These are phyloP conservation scores for Macropus fuliginosus DNA, from an alignment of 2,797 vertebrate species.

Conservation along the genomic window DNA sequence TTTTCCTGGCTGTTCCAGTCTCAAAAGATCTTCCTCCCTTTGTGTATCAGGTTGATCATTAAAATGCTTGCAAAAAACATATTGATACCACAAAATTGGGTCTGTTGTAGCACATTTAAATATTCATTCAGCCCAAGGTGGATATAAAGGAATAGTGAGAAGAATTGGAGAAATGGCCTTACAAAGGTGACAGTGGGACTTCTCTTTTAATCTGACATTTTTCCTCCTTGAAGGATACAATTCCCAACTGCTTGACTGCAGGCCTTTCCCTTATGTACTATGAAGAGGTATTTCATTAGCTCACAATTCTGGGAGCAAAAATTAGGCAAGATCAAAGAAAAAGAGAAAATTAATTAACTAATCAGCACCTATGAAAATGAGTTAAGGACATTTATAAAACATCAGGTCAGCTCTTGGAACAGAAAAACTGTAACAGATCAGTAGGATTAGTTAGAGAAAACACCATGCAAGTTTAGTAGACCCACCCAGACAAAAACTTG, in stretches of 20 bases:
- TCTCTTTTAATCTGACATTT: background rate
- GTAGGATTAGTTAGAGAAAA: background rate
- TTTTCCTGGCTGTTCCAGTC: background rate
- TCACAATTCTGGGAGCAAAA: background rate
- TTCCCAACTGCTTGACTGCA: background rate
- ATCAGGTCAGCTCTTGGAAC: background rate
- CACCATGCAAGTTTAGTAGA: background rate
- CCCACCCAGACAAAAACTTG: background rate
- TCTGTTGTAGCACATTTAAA: no score
- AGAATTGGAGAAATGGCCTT: background rate
- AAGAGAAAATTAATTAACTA: background rate
- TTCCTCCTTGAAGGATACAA: background rate
- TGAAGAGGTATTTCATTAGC: background rate
- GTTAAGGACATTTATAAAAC: background rate
- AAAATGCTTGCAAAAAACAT: background rate
- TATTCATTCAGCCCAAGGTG: background rate
- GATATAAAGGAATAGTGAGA: background rate
- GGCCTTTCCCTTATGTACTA: background rate
- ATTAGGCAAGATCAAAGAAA: background rate
- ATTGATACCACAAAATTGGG: no score
- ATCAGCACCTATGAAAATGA: background rate
- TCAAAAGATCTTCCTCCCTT: background rate
- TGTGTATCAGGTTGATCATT: background rate
- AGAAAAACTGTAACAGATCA: background rate
- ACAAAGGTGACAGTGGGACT: background rate